Percentiles rank a stretch among this genome's conserved stretches.
Evolutionary conservation across 2,113 vertebrate genomes (phyloP).

Genomic region (Percopsis transmontana): DNA sequence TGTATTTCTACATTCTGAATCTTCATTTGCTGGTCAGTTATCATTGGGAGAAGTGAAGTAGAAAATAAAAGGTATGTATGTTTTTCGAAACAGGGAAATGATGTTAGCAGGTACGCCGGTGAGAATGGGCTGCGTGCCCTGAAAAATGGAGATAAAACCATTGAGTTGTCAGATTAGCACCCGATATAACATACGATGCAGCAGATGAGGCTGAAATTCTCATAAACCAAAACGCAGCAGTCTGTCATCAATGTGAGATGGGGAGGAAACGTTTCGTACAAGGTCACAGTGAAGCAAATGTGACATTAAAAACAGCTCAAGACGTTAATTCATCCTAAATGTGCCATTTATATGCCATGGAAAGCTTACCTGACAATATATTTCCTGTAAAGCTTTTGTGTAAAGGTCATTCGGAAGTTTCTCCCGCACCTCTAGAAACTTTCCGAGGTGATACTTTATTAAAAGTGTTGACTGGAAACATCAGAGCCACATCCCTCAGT

Average conservation of each 20-base stretch:
- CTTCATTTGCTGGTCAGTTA: slow-evolving; percentile 27
- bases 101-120: slow-evolving; percentile 29
- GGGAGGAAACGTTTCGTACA: slow-evolving; percentile 70
- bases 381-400: slow-evolving; percentile 59
- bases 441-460: slow-evolving; percentile 43
- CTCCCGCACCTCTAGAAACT: slow-evolving; percentile 53
- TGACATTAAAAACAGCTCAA: slow-evolving; percentile 77
- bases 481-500: slow-evolving; percentile 1
- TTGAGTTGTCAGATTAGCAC: slow-evolving; percentile 71
- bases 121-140: slow-evolving; percentile 20
- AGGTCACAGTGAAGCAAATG: slow-evolving; percentile 75
- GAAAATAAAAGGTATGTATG: slow-evolving; percentile 37
- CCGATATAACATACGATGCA: slow-evolving; percentile 65
- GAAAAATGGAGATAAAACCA: slow-evolving; percentile 60
- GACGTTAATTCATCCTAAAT: slow-evolving; percentile 75
- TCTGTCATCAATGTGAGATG: slow-evolving; percentile 69
- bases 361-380: slow-evolving; percentile 69
- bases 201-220: slow-evolving; percentile 71
- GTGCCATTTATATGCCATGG: slow-evolving; percentile 71
- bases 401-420: slow-evolving; percentile 73
- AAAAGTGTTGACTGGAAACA: slow-evolving; percentile 26
- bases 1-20: slow-evolving; percentile 28
- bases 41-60: slow-evolving; percentile 34
- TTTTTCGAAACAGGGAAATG: slow-evolving; percentile 41
- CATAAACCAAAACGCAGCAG: slow-evolving; percentile 73